phyloP scores from a whole-genome alignment of 2,888 invertebrate genomes.

The Stenolophus ochropezus region DNA sequence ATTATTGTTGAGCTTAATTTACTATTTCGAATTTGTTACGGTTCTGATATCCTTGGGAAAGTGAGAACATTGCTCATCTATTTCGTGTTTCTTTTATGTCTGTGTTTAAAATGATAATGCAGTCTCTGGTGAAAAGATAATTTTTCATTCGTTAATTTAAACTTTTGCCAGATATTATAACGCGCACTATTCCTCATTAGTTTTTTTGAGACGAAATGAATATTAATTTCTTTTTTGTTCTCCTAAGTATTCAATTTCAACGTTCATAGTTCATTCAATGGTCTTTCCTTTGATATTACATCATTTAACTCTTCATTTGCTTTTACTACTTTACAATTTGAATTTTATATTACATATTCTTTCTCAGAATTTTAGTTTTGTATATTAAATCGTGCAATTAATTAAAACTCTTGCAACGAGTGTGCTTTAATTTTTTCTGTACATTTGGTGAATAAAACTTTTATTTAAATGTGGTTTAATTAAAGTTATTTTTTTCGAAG shows the following conservation, averaged over 20 bases:
- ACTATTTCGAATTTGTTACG: no score
- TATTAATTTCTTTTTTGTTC: constrained; percentile 25
- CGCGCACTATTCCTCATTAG: not conserved
- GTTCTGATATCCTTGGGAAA: not conserved
- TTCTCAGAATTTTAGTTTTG: not conserved
- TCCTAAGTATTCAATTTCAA: constrained; percentile 20
- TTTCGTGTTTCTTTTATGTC: not conserved
- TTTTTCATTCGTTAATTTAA: constrained; percentile 8
- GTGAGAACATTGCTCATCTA: not conserved
- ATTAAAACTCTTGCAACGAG: not conserved
- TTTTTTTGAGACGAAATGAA: not conserved
- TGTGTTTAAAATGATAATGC: constrained; percentile 6
- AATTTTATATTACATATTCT: not conserved
- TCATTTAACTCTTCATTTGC: not conserved
- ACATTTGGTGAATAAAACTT: no score
- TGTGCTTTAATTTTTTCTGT: no score
- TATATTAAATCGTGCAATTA: not conserved
- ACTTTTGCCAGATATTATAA: not conserved
- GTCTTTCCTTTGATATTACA: not conserved
- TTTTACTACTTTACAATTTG: not conserved
- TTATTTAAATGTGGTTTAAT: no score
- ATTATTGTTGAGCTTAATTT: no score
- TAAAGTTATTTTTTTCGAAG: no score
- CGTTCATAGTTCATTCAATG: constrained; percentile 3
- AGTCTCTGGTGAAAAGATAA: not conserved